These are phyloP conservation scores for Capromys pilorides DNA, from an alignment of 2,797 vertebrate genomes.

Conservation along the genomic window DNA sequence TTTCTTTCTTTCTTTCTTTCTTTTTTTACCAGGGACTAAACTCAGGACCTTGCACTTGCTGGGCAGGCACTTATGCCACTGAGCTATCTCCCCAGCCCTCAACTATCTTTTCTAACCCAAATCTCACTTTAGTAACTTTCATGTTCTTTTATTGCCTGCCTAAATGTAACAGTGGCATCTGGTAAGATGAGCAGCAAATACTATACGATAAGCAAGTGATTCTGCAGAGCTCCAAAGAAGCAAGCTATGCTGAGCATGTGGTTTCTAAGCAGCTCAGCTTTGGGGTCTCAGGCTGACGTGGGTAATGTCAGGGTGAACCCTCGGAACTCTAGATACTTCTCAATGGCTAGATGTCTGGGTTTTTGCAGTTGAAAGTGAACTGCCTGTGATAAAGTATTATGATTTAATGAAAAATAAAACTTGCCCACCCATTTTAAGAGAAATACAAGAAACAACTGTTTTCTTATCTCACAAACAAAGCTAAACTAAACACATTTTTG, in stretches of 20 bases:
- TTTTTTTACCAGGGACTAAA: too few species aligned
- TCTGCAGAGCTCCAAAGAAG: not conserved
- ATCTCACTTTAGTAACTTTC: not conserved
- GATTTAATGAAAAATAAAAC: not conserved
- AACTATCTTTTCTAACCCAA: not conserved
- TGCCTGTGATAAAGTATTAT: not conserved
- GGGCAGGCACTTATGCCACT: too few species aligned
- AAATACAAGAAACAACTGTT: not conserved
- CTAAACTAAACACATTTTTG: not conserved
- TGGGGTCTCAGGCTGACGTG: not conserved
- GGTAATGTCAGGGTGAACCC: rapidly evolving
- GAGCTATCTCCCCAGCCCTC: too few species aligned
- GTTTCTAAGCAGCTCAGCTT: not conserved
- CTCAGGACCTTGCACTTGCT: too few species aligned
- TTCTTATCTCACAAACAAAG: not conserved
- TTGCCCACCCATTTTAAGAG: not conserved
- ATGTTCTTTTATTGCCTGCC: not conserved
- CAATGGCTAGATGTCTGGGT: not conserved
- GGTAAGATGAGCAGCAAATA: not conserved
- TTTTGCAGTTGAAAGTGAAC: not conserved
- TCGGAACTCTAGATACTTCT: rapidly evolving
- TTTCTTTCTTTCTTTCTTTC: not conserved
- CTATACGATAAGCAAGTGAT: not conserved
- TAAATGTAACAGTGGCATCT: not conserved
- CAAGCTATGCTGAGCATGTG: not conserved